Evolutionary conservation across 2,888 invertebrate species (phyloP).

Genomic region (Habrosyne pyritoides): DNA sequence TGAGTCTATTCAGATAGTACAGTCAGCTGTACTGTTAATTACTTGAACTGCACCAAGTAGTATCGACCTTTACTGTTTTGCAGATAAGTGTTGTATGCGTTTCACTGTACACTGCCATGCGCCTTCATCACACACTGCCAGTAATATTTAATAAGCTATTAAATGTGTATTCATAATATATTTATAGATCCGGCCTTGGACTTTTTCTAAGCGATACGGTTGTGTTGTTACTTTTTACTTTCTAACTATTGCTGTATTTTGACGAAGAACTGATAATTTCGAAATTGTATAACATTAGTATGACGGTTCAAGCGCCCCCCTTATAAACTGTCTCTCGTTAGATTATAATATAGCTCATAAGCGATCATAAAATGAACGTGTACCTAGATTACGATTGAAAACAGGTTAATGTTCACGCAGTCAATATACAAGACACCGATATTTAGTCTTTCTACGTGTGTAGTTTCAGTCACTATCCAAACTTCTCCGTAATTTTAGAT

Average conservation of each 20-base stretch:
- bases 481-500: too few species aligned
- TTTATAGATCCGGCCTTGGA: slow-evolving; percentile 42
- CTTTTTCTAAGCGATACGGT: slow-evolving; percentile 32
- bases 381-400: not conserved
- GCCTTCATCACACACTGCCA: slow-evolving; percentile 17
- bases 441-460: not conserved
- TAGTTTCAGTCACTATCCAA: not conserved
- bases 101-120: not conserved
- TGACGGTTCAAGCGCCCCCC: not conserved
- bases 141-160: slow-evolving; percentile 28
- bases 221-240: not conserved
- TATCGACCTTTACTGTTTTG: too few species aligned
- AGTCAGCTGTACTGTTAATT: too few species aligned
- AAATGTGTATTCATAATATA: slow-evolving; percentile 17
- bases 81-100: too few species aligned
- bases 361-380: not conserved
- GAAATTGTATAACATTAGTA: not conserved
- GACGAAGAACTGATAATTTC: slow-evolving; percentile 7
- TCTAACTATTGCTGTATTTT: slow-evolving; percentile 1
- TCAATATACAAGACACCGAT: not conserved
- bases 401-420: not conserved
- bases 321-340: slow-evolving; percentile 12
- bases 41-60: too few species aligned
- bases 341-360: not conserved
- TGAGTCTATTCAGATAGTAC: too few species aligned